Evolutionary conservation across 2,888 invertebrate genomes (phyloP), one percentile per base, ranked within the genome.

Genomic region (Prionchulus punctatus): DNA sequence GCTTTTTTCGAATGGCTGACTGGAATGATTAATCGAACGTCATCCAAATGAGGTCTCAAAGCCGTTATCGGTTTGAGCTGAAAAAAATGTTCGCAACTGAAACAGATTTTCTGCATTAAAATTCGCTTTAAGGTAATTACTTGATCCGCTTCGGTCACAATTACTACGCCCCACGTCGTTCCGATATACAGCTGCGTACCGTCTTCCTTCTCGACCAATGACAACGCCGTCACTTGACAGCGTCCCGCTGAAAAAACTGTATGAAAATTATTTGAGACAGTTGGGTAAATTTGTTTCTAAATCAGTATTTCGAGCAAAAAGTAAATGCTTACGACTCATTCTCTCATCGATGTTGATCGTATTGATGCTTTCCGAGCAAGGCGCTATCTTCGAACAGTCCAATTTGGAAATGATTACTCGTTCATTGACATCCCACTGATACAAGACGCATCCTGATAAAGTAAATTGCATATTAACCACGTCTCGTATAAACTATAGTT

Each of bases 121-220:
- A 36, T 7, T 12, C 7, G 36, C 18, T 18, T 36, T 7, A 36
- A 36, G 18, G 18, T 18, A 18, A 12, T 36, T 30, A 66, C 64
- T 48, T 61, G 59, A 1, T 61, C 58, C 2, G 83, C 80, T 70
- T 90, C 89, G 0, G 88, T 86, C 3, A 92, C 84, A 54, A 94
- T 84, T 49, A 96, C 76, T 71, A 90, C 89, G 27, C 96, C 96
- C 84, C 88, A 86, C 4, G 88, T 87, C 1, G 94, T 94, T 49
- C 94, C 94, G 59, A 88, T 83, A 72, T 87, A 89, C 43, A 92
- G 75, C 43, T 71, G 69, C 49, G 62, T 60, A 27, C 66, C 67
- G 47, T 58, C 58, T 65, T 83, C 82, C 2, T 58, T 56, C 30
- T 80, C 79, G 18, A 63, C 57, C 55, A 82, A 74, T 52, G 81